Evolutionary conservation across 1,140 invertebrate species (phyloP), one percentile per base, ranked within the genome.

Genomic region (Zaprionus africanus): DNA sequence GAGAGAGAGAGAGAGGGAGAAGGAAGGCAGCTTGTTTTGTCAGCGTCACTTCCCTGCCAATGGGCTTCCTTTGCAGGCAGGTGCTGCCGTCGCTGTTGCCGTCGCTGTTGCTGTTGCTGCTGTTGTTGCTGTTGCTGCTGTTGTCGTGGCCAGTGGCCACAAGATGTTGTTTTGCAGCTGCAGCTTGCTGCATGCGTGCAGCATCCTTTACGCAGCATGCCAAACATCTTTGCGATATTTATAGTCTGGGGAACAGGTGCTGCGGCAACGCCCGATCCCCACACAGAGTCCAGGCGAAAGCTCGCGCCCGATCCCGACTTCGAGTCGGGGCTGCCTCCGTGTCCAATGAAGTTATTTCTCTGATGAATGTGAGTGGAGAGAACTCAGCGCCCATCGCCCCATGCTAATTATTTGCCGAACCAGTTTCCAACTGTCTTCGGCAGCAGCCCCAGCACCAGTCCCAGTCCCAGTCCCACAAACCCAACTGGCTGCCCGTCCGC

Each of bases 161-260:
- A 86, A 87, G 83, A 74, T 68, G 68, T 62, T 65, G 68, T 62
- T 65, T 51, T 80, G 78, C 77, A 79, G 78, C 78, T 76, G 78
- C 78, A 68, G 57, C 78, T 73, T 76, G 78, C 78, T 64, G 57
- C 78, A 77, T 67, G 70, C 67, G 83, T 61, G 64, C 77, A 78
- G 84, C 85, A 88, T 88, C 84, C 84, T 88, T 81, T 88, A 90
- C 82, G 84, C 85, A 82, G 79, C 83, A 87, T 81, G 82, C 83
- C 80, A 78, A 79, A 66, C 84, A 88, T 90, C 85, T 90, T 81
- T 84, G 78, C 79, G 81, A 90, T 88, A 88, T 88, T 88, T 88
- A 88, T 88, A 88, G 84, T 77, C 26, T 56, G 62, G 75, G 78
- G 74, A 87, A 88, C 84, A 90, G 84, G 85, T 90, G 84, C 84